Base-by-base conservation (phyloP, 2,888 invertebrate genomes). In the Tipula vernalis region DNA sequence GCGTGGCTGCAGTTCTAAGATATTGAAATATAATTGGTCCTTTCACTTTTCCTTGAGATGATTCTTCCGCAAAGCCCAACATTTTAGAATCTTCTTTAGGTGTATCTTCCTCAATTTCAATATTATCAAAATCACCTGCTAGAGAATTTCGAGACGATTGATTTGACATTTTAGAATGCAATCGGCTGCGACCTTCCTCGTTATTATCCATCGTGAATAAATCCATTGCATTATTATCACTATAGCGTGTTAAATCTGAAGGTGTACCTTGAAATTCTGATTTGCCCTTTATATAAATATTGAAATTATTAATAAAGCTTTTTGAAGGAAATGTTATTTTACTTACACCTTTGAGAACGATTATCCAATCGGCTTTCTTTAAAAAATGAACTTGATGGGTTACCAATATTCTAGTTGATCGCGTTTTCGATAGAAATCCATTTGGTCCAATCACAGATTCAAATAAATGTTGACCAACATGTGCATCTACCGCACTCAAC, bases 331-430 rank as follows among this genome's bases (percentile, higher is more conserved):
- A 28, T 1, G 71, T 71, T 10, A 18, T 71, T 28, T 28, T 71
- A 71, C 71, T 71, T 91, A 94, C 94, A 89, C 94, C 93, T 87
- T 93, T 92, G 10, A 95, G 89, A 87, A 94, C 91, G 42, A 94
- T 89, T 47, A 95, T 93, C 85, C 92, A 91, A 90, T 94, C 93
- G 1, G 93, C 94, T 88, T 92, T 90, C 87, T 93, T 93, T 36
- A 95, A 90, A 89, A 94, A 94, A 89, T 96, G 95, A 2, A 95
- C 92, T 90, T 96, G 96, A 92, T 96, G 96, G 0, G 96, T 96
- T n/a, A 95, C 95, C 28, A 96, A 92, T 88, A 96, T 93, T 87
- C 94, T 92, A 0, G 95, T 94, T 89, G 95, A 94, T 18, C 92
- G 90, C 85, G 87, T 86, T 18, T 88, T 87, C n/a, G 91, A 92